A percentile compares a stretch with the other conserved stretches of the same genome.
These are phyloP conservation scores for Proterorhinus semilunaris DNA, from an alignment of 2,113 vertebrate genomes.

Conservation along the genomic window DNA sequence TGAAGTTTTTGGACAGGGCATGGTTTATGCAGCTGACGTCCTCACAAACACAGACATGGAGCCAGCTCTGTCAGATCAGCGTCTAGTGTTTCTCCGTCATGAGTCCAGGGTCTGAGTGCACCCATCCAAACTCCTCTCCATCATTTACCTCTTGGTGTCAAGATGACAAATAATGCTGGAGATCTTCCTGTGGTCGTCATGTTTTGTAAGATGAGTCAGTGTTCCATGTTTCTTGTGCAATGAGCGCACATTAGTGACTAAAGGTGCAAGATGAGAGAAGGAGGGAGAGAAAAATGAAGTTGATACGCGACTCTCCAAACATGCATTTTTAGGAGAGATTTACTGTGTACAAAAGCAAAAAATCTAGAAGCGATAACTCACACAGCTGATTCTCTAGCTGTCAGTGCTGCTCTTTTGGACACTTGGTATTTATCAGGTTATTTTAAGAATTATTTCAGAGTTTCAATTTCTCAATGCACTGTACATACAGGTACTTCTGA, in stretches of 20 bases:
- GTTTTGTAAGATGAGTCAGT: conserved; percentile 80
- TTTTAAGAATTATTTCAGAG: conserved; percentile 91
- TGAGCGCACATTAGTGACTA: conserved; percentile 79
- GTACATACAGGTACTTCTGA: conserved; percentile 83
- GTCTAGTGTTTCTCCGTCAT: conserved; percentile 28
- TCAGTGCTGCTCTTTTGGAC: conserved; percentile 80
- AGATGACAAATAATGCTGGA: conserved; percentile 82
- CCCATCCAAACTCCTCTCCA: conserved; percentile 18
- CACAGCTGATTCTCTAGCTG: conserved; percentile 75
- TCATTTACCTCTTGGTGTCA: conserved; percentile 55
- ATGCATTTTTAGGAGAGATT: conserved; percentile 35
- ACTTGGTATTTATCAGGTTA: conserved; percentile 89
- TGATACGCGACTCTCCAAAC: conserved; percentile 39
- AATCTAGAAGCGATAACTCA: conserved; percentile 49
- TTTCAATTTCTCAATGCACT: conserved; percentile 88
- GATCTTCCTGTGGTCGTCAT: conserved; percentile 80
- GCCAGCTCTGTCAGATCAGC: conserved; percentile 11
- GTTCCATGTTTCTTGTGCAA: conserved; percentile 85
- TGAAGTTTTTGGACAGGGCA: conserved; percentile 35
- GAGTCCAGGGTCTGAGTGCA: conserved; percentile 60
- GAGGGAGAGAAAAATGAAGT: conserved; percentile 42
- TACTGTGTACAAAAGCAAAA: conserved; percentile 77
- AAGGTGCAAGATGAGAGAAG: conserved; percentile 59
- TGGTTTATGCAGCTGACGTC: conserved; percentile 79
- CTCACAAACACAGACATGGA: conserved; percentile 32